phyloP scores from a whole-genome alignment of 2,113 vertebrate genomes.

The Sebastes schlegelii region DNA sequence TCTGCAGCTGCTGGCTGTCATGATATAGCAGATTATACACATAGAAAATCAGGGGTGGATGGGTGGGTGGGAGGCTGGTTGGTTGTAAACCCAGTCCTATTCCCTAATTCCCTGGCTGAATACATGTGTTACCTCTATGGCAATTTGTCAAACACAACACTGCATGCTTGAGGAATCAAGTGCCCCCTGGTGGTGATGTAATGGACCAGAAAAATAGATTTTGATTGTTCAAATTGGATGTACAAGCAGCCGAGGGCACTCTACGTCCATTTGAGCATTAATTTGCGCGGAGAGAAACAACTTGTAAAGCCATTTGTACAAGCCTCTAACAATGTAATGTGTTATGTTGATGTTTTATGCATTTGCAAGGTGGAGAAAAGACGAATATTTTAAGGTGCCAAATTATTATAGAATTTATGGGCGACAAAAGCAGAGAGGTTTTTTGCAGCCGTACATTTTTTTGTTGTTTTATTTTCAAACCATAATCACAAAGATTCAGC shows the following conservation, averaged over 20 bases:
- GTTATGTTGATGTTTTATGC: conserved; percentile 23
- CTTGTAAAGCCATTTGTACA: conserved; percentile 50
- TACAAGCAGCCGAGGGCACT: conserved; percentile 77
- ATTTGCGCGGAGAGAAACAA: conserved; percentile 65
- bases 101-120: conserved; percentile 68
- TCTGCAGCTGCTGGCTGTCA: conserved; percentile 43
- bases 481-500: conserved; percentile 11
- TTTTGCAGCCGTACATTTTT: neutral
- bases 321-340: conserved; percentile 18
- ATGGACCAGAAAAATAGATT: conserved; percentile 80
- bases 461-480: conserved; percentile 7
- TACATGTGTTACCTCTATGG: conserved; percentile 73
- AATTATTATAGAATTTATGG: conserved; percentile 13
- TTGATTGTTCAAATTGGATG: conserved; percentile 77
- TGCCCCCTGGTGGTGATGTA: conserved; percentile 86
- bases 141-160: conserved; percentile 80
- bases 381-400: neutral
- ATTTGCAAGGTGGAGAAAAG: conserved; percentile 6
- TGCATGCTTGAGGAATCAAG: conserved; percentile 80
- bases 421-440: neutral
- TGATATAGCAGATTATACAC: conserved; percentile 59
- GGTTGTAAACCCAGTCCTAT: conserved; percentile 53
- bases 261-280: conserved; percentile 62
- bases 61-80: conserved; percentile 57
- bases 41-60: conserved; percentile 49